phyloP scores from a whole-genome alignment of 2,797 vertebrate genomes.

The Diplodus puntazzo region DNA sequence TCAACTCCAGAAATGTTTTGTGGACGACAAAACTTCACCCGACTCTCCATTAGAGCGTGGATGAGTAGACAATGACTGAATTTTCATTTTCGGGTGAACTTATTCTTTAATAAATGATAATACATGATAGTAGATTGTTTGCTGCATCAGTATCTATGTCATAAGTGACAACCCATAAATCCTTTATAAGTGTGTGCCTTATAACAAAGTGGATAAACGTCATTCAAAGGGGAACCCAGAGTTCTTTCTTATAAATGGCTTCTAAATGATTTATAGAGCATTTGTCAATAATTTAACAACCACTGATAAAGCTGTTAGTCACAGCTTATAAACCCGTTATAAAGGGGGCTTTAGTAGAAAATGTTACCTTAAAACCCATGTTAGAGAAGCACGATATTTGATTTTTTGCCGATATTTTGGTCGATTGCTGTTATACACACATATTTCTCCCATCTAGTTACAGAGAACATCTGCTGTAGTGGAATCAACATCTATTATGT shows the following conservation, averaged over 20 bases:
- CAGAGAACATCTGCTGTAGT: too few relatives aligned
- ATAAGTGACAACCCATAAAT: not conserved
- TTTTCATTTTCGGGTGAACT: too few relatives aligned
- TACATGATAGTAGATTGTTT: not conserved
- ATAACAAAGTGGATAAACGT: too few relatives aligned
- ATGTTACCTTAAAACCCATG: not conserved
- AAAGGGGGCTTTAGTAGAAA: not conserved
- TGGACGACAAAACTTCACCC: too few relatives aligned
- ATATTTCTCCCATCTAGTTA: too few relatives aligned
- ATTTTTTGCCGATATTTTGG: too few relatives aligned
- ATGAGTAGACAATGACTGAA: too few relatives aligned
- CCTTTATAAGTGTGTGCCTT: not conserved
- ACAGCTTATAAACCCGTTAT: conserved; percentile 5
- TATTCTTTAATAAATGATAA: not conserved
- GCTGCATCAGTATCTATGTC: not conserved
- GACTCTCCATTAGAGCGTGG: too few relatives aligned
- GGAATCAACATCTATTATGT: too few relatives aligned
- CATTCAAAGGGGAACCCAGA: not conserved
- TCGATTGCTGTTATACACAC: too few relatives aligned
- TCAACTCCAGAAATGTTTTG: too few relatives aligned
- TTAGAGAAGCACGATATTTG: too few relatives aligned
- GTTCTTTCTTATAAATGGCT: not conserved
- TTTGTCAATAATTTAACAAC: not conserved
- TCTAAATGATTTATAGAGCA: conserved; percentile 4
- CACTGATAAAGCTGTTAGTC: not conserved